Evolutionary conservation across 2,888 invertebrate species (phyloP), one percentile per base, ranked within the genome.

Genomic region (Onthophagus sagittarius): DNA sequence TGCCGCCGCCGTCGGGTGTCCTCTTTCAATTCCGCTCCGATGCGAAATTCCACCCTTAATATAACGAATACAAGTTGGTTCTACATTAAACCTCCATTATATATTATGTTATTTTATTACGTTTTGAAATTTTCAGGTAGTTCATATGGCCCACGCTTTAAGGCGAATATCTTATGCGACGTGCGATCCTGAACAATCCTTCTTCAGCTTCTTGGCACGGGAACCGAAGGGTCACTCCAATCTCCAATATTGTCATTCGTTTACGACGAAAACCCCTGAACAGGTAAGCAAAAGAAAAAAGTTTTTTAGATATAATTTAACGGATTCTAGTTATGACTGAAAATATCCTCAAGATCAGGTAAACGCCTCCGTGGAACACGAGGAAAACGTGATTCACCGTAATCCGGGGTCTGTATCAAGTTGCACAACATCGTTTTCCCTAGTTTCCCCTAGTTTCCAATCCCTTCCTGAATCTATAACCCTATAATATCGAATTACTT

Each of bases 121-220:
- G 39, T 53, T 53, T 53, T 70, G 62, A 23, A 23, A 23, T 62
- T 88, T 88, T 0, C 89, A 93, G 93, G 89, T 89, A 83, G 92
- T 94, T 86, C 91, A 92, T 86, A 94, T 94, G 94, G 92, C 92
- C 81, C 94, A 94, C 88, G 91, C 91, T 81, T 87, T 94, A 81
- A 91, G 93, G 80, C 90, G 95, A 84, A 94, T 95, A 82, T 93
- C 94, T 81, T 94, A 93, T 87, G 94, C 94, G 81, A 93, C 93
- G 81, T 94, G 94, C 91, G 94, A 94, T 86, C 90, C 93, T 33
- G 90, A 91, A 80, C 89, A 91, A 84, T 89, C 91, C 79, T 91
- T 93, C 85, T 94, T 94, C 88, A 93, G 94, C 83, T 93, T 94
- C 85, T 89, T 94, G 80, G 92, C 92, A 14, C 87, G 90, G 81